Evolutionary conservation across 2,113 vertebrate genomes (phyloP).

Genomic region (Stigmatopora nigra): DNA sequence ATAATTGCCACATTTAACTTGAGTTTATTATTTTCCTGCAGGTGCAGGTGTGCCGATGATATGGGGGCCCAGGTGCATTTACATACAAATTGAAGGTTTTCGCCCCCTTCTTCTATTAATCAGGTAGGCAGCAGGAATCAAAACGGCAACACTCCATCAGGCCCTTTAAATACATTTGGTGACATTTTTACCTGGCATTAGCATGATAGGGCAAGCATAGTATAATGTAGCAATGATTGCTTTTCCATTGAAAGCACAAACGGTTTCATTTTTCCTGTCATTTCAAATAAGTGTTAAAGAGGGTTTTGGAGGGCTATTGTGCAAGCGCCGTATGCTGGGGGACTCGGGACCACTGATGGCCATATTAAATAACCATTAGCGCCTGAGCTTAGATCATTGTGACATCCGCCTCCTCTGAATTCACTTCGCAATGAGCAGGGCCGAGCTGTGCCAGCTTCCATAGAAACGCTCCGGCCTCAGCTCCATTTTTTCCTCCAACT

Average conservation of each 20-base stretch:
- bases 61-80: constrained; percentile 95
- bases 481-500: constrained; percentile 88
- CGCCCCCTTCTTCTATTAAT: constrained; percentile 81
- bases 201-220: constrained; percentile 99
- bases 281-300: constrained; percentile 99
- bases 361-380: constrained; percentile 99
- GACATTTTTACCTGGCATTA: constrained; percentile 99
- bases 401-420: constrained; percentile 92
- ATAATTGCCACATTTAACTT: constrained; percentile 99
- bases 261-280: constrained; percentile 99
- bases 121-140: constrained; percentile 98
- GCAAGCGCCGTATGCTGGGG: constrained; percentile 93
- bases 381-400: constrained; percentile 87
- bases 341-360: constrained; percentile 99
- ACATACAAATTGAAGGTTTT: constrained; percentile 99
- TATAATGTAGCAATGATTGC: constrained; percentile 99
- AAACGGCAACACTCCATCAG: constrained; percentile 99
- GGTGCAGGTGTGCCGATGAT: constrained; percentile 97
- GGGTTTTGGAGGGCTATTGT: constrained; percentile 97
- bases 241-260: constrained; percentile 99
- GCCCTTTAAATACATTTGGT: constrained; percentile 99
- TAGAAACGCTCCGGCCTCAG: constrained; percentile 77
- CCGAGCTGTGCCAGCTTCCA: constrained; percentile 91
- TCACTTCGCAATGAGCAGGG: constrained; percentile 98
- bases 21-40: constrained; percentile 99